Conservation (phyloP, 2,797 vertebrate genomes). For the Neosalanx taihuensis region DNA sequence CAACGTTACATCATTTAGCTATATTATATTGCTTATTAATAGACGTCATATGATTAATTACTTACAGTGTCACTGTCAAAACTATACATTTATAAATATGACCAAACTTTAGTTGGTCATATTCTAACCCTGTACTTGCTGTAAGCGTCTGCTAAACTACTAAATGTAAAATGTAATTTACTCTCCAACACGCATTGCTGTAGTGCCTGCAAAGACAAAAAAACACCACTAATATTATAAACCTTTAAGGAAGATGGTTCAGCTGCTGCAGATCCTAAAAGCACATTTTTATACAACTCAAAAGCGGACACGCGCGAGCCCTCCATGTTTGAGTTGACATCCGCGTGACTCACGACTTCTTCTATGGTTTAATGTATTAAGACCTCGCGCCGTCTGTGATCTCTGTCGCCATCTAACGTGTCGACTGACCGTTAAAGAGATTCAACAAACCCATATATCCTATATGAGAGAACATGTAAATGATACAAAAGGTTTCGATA, state of each 20-base stretch:
- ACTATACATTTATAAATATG: too few species aligned
- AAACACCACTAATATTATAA: conserved; percentile 9
- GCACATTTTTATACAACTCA: conserved; percentile 61
- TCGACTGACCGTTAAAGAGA: not conserved
- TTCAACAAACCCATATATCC: not conserved
- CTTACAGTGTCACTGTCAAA: too few species aligned
- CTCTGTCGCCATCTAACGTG: conserved; percentile 35
- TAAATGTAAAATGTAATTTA: not conserved
- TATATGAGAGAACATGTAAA: not conserved
- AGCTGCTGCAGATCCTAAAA: conserved; percentile 25
- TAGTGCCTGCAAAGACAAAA: not conserved
- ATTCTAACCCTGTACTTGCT: too few species aligned
- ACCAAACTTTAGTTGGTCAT: not conserved
- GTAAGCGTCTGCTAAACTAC: too few species aligned
- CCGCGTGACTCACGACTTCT: conserved; percentile 4
- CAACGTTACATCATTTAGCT: too few species aligned
- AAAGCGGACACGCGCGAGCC: conserved; percentile 74
- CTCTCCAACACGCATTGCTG: not conserved
- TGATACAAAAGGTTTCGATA: not conserved
- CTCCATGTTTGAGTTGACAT: conserved; percentile 62
- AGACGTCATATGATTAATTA: too few species aligned
- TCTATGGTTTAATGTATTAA: too few species aligned
- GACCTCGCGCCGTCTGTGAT: not conserved
- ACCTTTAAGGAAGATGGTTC: conserved; percentile 54
- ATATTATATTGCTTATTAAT: too few species aligned